A percentile compares a stretch with the other conserved stretches of the same genome.
Evolutionary conservation across 2,797 vertebrate species (phyloP).

Genomic region (Buphagus erythrorhynchus): DNA sequence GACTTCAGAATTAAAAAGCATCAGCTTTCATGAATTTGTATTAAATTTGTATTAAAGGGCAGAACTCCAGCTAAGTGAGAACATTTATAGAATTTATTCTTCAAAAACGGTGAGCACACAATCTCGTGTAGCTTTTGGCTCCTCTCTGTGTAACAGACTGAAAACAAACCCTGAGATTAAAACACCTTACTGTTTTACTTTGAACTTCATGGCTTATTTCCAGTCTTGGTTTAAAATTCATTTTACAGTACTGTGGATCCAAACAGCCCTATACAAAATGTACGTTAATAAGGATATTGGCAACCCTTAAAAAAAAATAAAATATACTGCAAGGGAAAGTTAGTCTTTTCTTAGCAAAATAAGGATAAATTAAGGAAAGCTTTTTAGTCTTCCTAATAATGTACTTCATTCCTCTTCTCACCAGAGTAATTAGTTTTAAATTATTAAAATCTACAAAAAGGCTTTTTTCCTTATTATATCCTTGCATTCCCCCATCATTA

Average conservation of each 20-base stretch:
- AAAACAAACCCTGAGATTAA: not conserved
- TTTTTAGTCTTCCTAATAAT: not conserved
- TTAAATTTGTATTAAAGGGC: conserved; percentile 12
- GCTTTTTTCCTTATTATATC: not conserved
- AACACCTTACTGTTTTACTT: not conserved
- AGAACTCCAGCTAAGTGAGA: not conserved
- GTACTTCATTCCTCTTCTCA: not conserved
- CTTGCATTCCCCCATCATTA: not conserved
- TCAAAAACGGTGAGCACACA: not conserved
- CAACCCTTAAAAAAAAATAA: not conserved
- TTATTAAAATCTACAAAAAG: not conserved
- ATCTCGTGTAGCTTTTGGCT: conserved; percentile 14
- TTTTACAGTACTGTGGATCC: not conserved
- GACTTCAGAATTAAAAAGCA: not conserved
- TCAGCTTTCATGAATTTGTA: not conserved
- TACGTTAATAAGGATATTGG: not conserved
- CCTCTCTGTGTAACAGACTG: not conserved
- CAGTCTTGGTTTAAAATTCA: not conserved
- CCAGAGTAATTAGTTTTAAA: not conserved
- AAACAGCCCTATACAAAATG: not conserved
- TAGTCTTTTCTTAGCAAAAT: not conserved
- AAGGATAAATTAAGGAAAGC: not conserved
- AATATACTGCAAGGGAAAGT: not conserved
- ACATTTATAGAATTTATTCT: not conserved
- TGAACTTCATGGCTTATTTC: not conserved